A percentile compares a stretch with the other conserved stretches of the same genome.
phyloP scores from a whole-genome alignment of 1,140 invertebrate genomes.

The Cotesia glomerata region DNA sequence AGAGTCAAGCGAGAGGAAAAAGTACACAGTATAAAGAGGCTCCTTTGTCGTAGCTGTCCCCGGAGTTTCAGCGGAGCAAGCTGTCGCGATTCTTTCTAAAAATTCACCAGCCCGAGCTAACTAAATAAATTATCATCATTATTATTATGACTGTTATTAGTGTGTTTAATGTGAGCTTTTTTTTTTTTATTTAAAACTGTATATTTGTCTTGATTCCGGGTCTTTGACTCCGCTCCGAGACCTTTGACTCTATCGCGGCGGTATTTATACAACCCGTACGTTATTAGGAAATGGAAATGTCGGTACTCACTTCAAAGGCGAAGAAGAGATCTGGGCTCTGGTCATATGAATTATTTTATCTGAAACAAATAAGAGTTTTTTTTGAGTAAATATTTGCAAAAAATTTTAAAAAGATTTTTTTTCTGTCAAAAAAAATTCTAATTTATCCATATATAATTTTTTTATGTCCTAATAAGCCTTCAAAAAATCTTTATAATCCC shows the following conservation, averaged over 20 bases:
- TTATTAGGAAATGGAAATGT: background rate
- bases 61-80: background rate
- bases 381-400: background rate
- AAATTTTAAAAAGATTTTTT: background rate
- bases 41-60: slow-evolving; percentile 15
- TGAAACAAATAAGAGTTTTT: slow-evolving; percentile 26
- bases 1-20: slow-evolving; percentile 24
- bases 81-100: too few species aligned
- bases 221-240: too few species aligned
- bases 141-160: too few species aligned
- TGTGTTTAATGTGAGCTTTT: too few species aligned
- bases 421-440: background rate
- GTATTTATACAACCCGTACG: background rate
- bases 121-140: too few species aligned
- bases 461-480: too few species aligned
- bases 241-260: too few species aligned
- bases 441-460: background rate
- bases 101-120: too few species aligned
- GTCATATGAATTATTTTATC: slow-evolving; percentile 36
- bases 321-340: slow-evolving; percentile 25
- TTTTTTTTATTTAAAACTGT: too few species aligned
- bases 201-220: too few species aligned
- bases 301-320: slow-evolving; percentile 36
- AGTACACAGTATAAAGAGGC: slow-evolving; percentile 33
- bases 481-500: too few species aligned